Conservation (phyloP, 2,113 vertebrate species). For the Tychaedon coryphoeus region DNA sequence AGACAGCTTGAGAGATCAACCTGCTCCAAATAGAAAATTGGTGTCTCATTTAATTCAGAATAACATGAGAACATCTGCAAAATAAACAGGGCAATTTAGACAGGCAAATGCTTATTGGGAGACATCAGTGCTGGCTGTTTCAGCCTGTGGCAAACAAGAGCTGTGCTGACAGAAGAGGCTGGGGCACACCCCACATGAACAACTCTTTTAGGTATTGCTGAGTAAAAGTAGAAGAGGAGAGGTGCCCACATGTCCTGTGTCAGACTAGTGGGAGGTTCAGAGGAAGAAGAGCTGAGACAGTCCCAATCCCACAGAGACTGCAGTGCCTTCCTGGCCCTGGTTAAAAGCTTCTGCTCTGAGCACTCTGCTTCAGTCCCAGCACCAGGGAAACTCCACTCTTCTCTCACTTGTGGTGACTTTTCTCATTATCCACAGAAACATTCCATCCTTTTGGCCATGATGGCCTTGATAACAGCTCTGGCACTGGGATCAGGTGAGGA, state of each 20-base stretch:
- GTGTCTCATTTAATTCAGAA: neutral
- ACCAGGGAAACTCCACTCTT: neutral
- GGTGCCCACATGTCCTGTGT: neutral
- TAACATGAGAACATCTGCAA: neutral
- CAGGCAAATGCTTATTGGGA: neutral
- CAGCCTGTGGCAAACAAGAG: neutral
- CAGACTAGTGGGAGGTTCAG: neutral
- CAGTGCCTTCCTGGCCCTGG: neutral
- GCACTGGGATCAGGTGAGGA: neutral
- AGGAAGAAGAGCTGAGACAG: neutral
- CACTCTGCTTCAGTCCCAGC: neutral
- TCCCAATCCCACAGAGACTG: rapidly evolving
- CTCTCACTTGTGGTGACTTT: neutral
- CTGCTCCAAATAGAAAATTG: neutral
- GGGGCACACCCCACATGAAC: neutral
- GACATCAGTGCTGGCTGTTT: neutral
- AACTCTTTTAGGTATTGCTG: neutral
- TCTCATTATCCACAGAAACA: neutral
- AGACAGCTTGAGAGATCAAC: neutral
- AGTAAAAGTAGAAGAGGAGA: neutral
- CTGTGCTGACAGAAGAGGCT: neutral
- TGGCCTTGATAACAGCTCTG: neutral
- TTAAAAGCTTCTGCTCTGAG: neutral
- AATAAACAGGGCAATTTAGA: neutral
- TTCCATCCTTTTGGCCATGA: neutral